Percentiles rank a stretch among this genome's conserved stretches.
phyloP scores from a whole-genome alignment of 2,113 vertebrate genomes.

The Ornithorhynchus anatinus region DNA sequence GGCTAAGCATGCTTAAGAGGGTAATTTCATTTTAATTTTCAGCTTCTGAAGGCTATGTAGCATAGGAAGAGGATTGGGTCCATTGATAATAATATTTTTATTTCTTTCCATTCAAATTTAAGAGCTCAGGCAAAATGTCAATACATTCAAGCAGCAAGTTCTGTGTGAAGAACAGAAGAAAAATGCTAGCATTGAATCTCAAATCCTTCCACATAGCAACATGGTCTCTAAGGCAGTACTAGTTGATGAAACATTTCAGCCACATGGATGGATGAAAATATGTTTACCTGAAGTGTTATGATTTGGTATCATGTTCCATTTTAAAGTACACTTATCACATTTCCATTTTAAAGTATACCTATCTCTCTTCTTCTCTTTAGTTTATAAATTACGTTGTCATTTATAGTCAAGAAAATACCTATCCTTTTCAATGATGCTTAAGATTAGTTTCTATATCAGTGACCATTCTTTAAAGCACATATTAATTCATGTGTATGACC shows the following conservation, averaged over 20 bases:
- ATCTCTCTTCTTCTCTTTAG: too few relatives aligned
- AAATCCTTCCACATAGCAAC: neutral
- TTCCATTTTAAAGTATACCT: neutral
- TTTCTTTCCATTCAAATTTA: neutral
- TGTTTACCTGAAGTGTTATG: neutral
- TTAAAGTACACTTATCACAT: neutral
- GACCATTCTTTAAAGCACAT: slow-evolving; percentile 12
- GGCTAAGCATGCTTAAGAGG: neutral
- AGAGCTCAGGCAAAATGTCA: neutral
- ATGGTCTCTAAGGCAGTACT: neutral
- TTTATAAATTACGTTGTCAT: neutral
- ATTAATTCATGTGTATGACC: too few relatives aligned
- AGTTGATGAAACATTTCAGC: neutral
- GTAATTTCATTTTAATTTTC: too few relatives aligned
- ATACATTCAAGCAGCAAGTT: slow-evolving; percentile 6
- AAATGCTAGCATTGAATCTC: neutral
- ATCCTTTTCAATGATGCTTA: neutral
- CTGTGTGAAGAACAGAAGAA: neutral
- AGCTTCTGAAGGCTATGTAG: neutral
- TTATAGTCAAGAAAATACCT: neutral
- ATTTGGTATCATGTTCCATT: neutral
- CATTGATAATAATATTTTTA: too few relatives aligned
- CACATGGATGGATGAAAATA: neutral
- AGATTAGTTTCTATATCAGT: neutral
- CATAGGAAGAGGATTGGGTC: neutral